Evolutionary conservation across 2,797 vertebrate genomes (phyloP).

Genomic region (Enteromius treurensis): DNA sequence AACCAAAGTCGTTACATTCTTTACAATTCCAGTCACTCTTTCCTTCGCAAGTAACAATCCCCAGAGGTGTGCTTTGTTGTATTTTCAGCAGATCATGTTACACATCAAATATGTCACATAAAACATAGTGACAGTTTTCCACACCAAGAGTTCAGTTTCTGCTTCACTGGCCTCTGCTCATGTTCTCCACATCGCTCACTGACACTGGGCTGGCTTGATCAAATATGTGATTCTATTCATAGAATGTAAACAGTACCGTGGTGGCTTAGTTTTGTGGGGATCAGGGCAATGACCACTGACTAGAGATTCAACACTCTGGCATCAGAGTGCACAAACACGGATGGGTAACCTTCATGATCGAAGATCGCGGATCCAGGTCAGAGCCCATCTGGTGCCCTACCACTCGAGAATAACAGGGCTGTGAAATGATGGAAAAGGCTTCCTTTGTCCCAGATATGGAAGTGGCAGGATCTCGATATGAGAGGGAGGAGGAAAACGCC

Average conservation of each 20-base stretch:
- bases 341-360: conserved; percentile 51
- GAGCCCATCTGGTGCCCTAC: conserved; percentile 56
- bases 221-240: conserved; percentile 79
- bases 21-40: not conserved
- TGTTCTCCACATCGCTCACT: conserved; percentile 58
- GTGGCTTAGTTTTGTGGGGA: conserved; percentile 67
- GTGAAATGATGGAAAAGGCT: conserved; percentile 45
- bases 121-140: conserved; percentile 54
- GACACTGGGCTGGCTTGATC: conserved; percentile 64
- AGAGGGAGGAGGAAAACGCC: not conserved
- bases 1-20: not conserved
- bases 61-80: not conserved
- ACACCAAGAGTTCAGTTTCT: conserved; percentile 58
- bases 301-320: conserved; percentile 58
- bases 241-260: conserved; percentile 76
- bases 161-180: conserved; percentile 26
- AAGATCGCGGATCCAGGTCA: conserved; percentile 53
- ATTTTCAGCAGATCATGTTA: conserved; percentile 54
- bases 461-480: conserved; percentile 10
- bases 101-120: conserved; percentile 57
- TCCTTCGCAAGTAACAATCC: not conserved
- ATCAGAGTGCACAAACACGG: conserved; percentile 42
- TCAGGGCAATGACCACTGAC: conserved; percentile 46
- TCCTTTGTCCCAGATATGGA: conserved; percentile 46
- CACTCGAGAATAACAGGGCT: conserved; percentile 43